Evolutionary conservation across 2,888 invertebrate species (phyloP).

Genomic region (Calliscelio sp.): DNA sequence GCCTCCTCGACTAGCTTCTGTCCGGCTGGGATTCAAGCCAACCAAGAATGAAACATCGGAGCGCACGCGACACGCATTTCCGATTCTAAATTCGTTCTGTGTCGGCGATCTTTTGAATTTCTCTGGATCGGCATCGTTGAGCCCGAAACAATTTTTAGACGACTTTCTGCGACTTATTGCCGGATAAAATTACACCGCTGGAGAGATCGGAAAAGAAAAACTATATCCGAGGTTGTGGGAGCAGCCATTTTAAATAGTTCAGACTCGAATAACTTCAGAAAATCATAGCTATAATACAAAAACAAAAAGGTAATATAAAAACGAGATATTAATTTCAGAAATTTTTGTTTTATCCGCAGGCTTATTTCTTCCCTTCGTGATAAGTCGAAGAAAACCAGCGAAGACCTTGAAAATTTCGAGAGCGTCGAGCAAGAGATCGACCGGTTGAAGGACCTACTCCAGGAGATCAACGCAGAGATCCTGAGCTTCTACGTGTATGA

Average conservation of each 20-base stretch:
- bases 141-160: constrained; percentile 60
- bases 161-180: constrained; percentile 34
- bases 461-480: constrained; percentile 85
- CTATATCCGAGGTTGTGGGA: background rate
- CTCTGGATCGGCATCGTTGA: constrained; percentile 61
- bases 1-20: constrained; percentile 77
- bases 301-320: background rate
- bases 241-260: background rate
- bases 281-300: background rate
- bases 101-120: constrained; percentile 73
- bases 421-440: constrained; percentile 90
- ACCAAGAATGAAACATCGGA: constrained; percentile 78
- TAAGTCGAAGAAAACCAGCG: constrained; percentile 91
- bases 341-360: constrained; percentile 86
- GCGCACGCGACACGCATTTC: constrained; percentile 83
- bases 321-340: background rate
- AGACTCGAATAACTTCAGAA: background rate
- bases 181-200: constrained; percentile 26
- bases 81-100: constrained; percentile 83
- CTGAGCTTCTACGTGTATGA: constrained; percentile 91
- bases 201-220: too few relatives aligned
- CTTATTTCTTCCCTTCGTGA: constrained; percentile 92
- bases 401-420: constrained; percentile 92
- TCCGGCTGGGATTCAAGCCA: constrained; percentile 82
- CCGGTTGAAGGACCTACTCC: constrained; percentile 90